phyloP scores from a whole-genome alignment of 2,888 invertebrate genomes.

The Stegophylla sp. region DNA sequence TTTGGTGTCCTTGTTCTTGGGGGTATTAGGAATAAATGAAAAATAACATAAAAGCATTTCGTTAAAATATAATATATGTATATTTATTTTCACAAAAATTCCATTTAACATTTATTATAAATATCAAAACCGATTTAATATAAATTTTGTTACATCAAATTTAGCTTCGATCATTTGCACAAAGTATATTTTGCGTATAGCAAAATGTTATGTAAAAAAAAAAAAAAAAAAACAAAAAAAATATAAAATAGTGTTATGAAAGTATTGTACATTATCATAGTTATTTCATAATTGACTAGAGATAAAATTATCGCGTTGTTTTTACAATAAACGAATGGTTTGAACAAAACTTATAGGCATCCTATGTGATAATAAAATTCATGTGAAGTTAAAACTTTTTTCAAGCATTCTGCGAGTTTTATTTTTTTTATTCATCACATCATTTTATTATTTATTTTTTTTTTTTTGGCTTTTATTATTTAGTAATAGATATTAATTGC shows the following conservation, averaged over 20 bases:
- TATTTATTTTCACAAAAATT: not conserved
- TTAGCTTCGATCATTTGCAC: not conserved
- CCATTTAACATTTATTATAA: not conserved
- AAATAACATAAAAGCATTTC: slow-evolving; percentile 15
- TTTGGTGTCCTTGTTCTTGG: not conserved
- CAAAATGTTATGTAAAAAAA: not conserved
- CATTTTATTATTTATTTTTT: too few species aligned
- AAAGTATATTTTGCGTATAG: not conserved
- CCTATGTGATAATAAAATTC: too few species aligned
- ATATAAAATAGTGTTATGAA: not conserved
- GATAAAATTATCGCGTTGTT: not conserved
- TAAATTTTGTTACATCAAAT: not conserved
- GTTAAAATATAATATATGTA: not conserved
- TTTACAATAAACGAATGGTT: too few species aligned
- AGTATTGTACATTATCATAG: not conserved
- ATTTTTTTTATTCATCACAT: too few species aligned
- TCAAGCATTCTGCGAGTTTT: too few species aligned
- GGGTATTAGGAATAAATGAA: not conserved
- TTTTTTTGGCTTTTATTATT: too few species aligned
- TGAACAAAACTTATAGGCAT: too few species aligned
- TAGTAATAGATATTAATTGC: too few species aligned
- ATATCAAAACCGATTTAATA: not conserved
- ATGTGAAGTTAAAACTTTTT: too few species aligned
- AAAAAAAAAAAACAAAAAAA: not conserved
- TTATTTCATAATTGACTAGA: slow-evolving; percentile 3